Percentiles rank a stretch among this genome's conserved stretches.
phyloP scores from a whole-genome alignment of 2,113 vertebrate species.

The Hippolais icterina region DNA sequence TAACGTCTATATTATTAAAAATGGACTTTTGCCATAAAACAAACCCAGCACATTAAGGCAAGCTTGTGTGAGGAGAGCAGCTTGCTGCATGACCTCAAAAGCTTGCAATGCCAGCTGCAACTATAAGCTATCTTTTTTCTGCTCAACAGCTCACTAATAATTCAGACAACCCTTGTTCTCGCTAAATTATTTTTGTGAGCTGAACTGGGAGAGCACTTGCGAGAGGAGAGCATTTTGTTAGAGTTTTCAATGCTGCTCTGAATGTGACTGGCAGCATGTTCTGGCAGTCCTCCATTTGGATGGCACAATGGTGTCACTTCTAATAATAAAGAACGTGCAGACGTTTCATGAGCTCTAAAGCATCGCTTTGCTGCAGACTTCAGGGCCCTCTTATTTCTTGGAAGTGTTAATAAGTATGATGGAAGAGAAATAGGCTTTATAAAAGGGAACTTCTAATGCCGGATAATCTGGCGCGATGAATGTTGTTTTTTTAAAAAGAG shows the following conservation, averaged over 20 bases:
- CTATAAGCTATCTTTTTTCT: conserved; percentile 55
- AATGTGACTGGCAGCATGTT: conserved; percentile 66
- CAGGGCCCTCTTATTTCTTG: conserved; percentile 60
- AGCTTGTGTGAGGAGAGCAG: neutral
- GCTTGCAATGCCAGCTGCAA: neutral
- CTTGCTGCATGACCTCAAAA: conserved; percentile 25
- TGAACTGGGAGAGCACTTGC: conserved; percentile 69
- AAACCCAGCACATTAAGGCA: neutral
- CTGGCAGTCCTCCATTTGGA: conserved; percentile 71
- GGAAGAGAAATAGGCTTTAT: conserved; percentile 2
- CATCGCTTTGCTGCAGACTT: conserved; percentile 59
- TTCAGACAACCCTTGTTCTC: conserved; percentile 61
- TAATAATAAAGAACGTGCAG: conserved; percentile 57
- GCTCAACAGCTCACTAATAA: conserved; percentile 65
- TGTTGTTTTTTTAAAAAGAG: neutral
- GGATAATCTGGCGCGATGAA: neutral
- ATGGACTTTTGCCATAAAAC: conserved; percentile 51
- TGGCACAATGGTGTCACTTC: conserved; percentile 44
- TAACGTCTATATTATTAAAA: conserved; percentile 57
- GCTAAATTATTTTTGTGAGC: conserved; percentile 70
- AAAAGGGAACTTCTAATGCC: conserved; percentile 22
- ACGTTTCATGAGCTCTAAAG: conserved; percentile 61
- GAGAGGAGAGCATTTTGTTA: conserved; percentile 48
- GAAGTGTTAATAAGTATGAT: conserved; percentile 41
- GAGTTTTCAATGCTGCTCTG: conserved; percentile 47